Conservation (phyloP, 2,797 vertebrate species). For the Galago senegalensis region DNA sequence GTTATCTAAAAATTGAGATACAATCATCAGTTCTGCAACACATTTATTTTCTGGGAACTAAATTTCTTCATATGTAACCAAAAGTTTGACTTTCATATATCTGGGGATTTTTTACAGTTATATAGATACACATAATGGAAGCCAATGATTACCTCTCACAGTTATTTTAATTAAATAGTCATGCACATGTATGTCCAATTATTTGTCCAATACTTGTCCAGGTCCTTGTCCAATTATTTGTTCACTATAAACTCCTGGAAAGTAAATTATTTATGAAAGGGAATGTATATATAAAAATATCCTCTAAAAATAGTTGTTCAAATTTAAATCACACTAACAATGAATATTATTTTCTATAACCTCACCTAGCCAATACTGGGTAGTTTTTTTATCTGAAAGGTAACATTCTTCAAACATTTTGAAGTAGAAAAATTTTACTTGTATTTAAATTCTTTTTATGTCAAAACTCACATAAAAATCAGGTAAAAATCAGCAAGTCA, state of each 20-base stretch:
- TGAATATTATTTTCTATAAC: not conserved
- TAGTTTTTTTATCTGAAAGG: not conserved
- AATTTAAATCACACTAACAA: not conserved
- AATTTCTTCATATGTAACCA: not conserved
- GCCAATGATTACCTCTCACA: not conserved
- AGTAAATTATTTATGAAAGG: not conserved
- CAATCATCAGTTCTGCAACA: not conserved
- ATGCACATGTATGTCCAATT: not conserved
- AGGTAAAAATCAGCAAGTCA: not conserved
- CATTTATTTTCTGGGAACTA: not conserved
- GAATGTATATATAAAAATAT: not conserved
- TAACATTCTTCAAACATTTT: not conserved
- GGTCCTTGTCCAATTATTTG: not conserved
- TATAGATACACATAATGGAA: not conserved
- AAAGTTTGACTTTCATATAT: not conserved
- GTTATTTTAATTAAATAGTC: not conserved
- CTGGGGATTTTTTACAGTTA: not conserved
- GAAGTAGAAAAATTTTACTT: not conserved
- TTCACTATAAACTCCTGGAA: not conserved
- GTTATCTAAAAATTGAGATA: constrained; percentile 5
- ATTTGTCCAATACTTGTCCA: not conserved
- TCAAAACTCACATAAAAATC: not conserved
- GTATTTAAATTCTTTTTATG: not conserved
- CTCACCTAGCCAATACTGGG: not conserved
- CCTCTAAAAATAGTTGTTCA: not conserved